These are phyloP conservation scores for Bubo scandiacus DNA, from an alignment of 2,113 vertebrate species.

Conservation along the genomic window DNA sequence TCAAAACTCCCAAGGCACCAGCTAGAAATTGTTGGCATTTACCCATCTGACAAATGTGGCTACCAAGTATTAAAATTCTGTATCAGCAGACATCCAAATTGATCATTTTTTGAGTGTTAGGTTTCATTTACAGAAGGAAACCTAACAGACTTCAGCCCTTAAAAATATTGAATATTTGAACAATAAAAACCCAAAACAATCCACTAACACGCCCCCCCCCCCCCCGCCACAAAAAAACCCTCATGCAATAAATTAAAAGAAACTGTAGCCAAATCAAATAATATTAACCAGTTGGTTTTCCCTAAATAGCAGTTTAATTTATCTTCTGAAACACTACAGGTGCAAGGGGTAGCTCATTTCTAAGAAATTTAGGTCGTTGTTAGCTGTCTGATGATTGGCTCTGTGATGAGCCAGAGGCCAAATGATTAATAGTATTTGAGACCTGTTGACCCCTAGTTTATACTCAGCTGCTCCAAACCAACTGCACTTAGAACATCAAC, in stretches of 20 bases:
- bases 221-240: rapidly evolving
- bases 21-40: not conserved
- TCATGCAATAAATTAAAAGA: not conserved
- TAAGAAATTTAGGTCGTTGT: not conserved
- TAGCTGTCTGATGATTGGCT: not conserved
- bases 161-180: not conserved
- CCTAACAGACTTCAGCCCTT: not conserved
- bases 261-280: not conserved
- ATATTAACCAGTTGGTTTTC: not conserved
- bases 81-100: not conserved
- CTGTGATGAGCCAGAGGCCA: not conserved
- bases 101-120: not conserved
- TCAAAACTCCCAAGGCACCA: not conserved
- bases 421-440: not conserved
- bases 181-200: not conserved
- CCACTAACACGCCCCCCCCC: rapidly evolving
- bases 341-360: not conserved
- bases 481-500: not conserved
- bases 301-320: not conserved
- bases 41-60: not conserved
- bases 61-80: not conserved
- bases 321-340: not conserved
- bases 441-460: not conserved
- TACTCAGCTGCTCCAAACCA: not conserved
- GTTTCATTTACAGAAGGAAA: not conserved